phyloP scores from a whole-genome alignment of 2,113 vertebrate species.

The Bungarus multicinctus region DNA sequence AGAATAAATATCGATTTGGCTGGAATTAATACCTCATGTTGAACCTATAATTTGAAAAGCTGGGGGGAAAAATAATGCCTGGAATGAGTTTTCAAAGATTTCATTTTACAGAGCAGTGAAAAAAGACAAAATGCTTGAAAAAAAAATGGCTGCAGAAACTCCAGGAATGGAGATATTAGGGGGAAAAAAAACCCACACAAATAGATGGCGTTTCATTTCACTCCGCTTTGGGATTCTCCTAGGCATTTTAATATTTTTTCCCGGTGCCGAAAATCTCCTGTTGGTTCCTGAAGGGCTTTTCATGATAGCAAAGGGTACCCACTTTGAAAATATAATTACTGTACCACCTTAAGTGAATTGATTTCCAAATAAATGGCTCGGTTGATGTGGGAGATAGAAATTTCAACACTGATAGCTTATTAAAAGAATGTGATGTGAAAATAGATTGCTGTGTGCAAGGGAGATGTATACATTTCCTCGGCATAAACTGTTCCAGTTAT shows the following conservation, averaged over 20 bases:
- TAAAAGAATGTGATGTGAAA: background rate
- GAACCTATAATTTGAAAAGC: background rate
- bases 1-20: background rate
- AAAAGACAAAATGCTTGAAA: background rate
- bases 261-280: background rate
- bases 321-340: background rate
- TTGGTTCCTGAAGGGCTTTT: background rate
- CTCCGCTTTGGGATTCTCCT: background rate
- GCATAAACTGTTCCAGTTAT: background rate
- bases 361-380: background rate
- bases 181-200: background rate
- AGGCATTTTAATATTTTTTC: background rate
- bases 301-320: background rate
- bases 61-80: background rate
- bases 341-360: background rate
- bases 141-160: background rate
- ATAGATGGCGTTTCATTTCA: background rate
- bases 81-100: background rate
- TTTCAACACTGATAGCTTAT: background rate
- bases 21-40: background rate
- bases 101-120: background rate
- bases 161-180: background rate
- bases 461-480: background rate
- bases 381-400: too few species aligned
- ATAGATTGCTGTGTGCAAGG: background rate